A percentile compares a stretch with the other conserved stretches of the same genome.
phyloP scores from a whole-genome alignment of 1,140 invertebrate genomes.

The Apis laboriosa region DNA sequence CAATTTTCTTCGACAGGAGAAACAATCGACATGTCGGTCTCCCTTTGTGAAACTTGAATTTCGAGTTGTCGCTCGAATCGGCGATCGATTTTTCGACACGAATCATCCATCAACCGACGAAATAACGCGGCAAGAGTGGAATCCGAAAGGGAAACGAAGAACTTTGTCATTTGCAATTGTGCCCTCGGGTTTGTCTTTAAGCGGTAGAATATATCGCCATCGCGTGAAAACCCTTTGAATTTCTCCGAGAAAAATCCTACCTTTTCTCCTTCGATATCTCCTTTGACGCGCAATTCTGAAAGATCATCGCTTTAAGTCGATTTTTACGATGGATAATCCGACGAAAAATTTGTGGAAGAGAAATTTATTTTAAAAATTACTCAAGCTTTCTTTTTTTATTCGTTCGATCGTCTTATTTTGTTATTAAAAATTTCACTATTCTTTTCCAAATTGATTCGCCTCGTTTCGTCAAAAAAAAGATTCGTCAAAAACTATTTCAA shows the following conservation, averaged over 20 bases:
- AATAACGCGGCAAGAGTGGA: background rate
- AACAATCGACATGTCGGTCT: constrained; percentile 9
- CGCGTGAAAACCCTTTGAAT: background rate
- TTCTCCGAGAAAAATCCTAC: background rate
- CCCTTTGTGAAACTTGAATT: background rate
- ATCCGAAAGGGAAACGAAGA: constrained; percentile 6
- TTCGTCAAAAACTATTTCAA: too few species aligned
- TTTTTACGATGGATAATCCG: background rate
- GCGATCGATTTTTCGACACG: constrained; percentile 27
- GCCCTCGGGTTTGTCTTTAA: background rate
- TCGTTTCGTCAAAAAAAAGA: too few species aligned
- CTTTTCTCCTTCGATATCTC: too few species aligned
- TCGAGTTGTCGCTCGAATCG: constrained; percentile 21
- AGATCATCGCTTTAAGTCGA: background rate
- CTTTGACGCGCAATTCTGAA: background rate
- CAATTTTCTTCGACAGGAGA: background rate
- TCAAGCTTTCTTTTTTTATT: too few species aligned
- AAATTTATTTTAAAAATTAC: too few species aligned
- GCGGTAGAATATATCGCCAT: background rate
- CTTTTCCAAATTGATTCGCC: too few species aligned
- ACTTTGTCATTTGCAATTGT: constrained; percentile 14
- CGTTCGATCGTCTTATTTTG: too few species aligned
- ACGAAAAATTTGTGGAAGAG: too few species aligned
- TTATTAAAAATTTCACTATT: too few species aligned
- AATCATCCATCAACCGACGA: constrained; percentile 34